These are phyloP conservation scores for Gasterosteus nipponicus DNA, from an alignment of 2,113 vertebrate species.

Conservation along the genomic window DNA sequence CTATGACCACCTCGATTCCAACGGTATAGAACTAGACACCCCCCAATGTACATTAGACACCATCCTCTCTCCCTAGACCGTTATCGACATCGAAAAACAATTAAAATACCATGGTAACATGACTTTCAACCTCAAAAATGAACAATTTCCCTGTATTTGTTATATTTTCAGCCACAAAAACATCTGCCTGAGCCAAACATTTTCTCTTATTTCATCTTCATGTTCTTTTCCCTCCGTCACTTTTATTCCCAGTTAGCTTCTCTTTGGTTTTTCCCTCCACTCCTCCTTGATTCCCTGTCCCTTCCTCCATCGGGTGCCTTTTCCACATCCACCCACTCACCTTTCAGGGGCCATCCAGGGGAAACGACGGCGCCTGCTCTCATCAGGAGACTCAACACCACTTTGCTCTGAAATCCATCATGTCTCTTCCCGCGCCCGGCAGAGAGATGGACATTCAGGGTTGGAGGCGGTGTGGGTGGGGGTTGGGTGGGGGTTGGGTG, in stretches of 20 bases:
- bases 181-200: neutral
- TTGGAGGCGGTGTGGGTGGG: conserved; percentile 5
- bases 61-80: neutral
- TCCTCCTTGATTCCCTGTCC: neutral
- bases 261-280: neutral
- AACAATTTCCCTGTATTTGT: too few species aligned
- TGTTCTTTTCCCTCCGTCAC: conserved; percentile 5
- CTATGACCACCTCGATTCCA: neutral
- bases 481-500: neutral
- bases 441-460: neutral
- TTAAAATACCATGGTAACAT: too few species aligned
- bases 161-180: too few species aligned
- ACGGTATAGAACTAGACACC: neutral
- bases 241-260: neutral
- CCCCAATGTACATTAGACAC: neutral
- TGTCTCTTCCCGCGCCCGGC: conserved; percentile 30
- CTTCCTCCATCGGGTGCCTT: neutral
- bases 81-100: neutral
- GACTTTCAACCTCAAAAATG: too few species aligned
- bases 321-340: neutral
- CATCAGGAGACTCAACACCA: conserved; percentile 35
- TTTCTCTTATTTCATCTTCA: neutral
- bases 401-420: conserved; percentile 61
- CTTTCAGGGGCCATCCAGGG: conserved; percentile 19
- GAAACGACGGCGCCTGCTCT: neutral